Percentiles rank a stretch among this genome's conserved stretches.
phyloP scores from a whole-genome alignment of 2,797 vertebrate species.

The Botia almorhae region DNA sequence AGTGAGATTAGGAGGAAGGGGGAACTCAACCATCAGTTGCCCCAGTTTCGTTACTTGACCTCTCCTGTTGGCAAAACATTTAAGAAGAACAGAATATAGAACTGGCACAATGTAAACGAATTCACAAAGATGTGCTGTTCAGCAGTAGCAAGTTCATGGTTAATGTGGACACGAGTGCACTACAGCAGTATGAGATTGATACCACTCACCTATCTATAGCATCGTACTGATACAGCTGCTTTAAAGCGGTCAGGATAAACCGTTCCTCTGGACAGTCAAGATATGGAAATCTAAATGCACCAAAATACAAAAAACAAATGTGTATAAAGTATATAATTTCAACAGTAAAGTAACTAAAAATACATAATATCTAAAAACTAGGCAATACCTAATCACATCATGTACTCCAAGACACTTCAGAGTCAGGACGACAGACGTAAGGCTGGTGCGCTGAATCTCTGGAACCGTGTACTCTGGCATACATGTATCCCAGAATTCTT shows the following conservation, averaged over 20 bases:
- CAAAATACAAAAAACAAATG: neutral
- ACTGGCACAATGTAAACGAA: neutral
- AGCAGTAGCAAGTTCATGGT: neutral
- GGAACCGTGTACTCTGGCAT: conserved; percentile 95
- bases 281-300: conserved; percentile 87
- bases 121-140: neutral
- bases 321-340: neutral
- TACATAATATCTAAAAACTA: neutral
- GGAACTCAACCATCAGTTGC: conserved; percentile 92
- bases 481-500: conserved; percentile 92
- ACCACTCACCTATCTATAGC: conserved; percentile 92
- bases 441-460: conserved; percentile 89
- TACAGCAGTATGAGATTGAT: neutral
- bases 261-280: conserved; percentile 92
- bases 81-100: neutral
- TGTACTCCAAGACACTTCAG: conserved; percentile 95
- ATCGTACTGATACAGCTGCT: conserved; percentile 92
- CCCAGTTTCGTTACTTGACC: conserved; percentile 90
- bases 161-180: too few species aligned
- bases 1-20: conserved; percentile 88
- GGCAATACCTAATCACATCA: conserved; percentile 91
- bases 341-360: neutral
- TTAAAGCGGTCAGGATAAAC: conserved; percentile 91
- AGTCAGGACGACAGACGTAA: conserved; percentile 92
- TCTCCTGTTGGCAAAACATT: conserved; percentile 74